phyloP scores from a whole-genome alignment of 2,797 vertebrate species.

The Thalassophryne amazonica region DNA sequence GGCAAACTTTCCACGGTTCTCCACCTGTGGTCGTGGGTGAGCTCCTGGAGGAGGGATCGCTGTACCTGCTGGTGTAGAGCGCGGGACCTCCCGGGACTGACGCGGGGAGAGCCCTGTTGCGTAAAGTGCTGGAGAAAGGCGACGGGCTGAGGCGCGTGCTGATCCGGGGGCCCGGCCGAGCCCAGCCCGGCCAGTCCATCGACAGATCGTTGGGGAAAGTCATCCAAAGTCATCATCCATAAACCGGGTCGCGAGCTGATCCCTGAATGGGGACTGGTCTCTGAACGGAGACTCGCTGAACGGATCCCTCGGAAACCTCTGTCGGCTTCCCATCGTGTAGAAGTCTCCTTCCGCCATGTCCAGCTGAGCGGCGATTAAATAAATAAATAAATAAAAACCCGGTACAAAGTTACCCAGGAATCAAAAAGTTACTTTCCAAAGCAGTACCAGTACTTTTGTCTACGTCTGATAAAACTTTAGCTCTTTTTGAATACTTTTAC shows the following conservation, averaged over 20 bases:
- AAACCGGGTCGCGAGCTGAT: conserved; percentile 86
- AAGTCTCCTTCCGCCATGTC: conserved; percentile 82
- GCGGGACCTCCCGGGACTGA: conserved; percentile 70
- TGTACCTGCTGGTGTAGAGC: conserved; percentile 76
- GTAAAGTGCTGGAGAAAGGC: conserved; percentile 83
- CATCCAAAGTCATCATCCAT: conserved; percentile 95
- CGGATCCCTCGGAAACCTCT: conserved; percentile 85
- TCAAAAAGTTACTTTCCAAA: too few species aligned
- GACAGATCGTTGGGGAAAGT: conserved; percentile 90
- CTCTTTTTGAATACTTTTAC: conserved; percentile 5
- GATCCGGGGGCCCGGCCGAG: conserved; percentile 78
- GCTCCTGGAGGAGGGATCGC: conserved; percentile 80
- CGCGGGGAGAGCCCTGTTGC: conserved; percentile 79
- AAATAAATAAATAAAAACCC: too few species aligned
- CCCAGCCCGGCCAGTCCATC: conserved; percentile 94
- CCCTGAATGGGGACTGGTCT: conserved; percentile 78
- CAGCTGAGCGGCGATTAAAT: too few species aligned
- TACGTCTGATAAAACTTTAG: conserved; percentile 1
- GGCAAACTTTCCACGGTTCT: conserved; percentile 97
- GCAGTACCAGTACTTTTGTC: background rate
- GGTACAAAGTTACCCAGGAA: too few species aligned
- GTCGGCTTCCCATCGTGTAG: conserved; percentile 81
- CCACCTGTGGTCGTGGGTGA: conserved; percentile 77
- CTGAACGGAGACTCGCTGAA: conserved; percentile 72
- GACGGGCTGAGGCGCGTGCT: conserved; percentile 77